Conservation (phyloP, 2,888 invertebrate genomes). For the Chrysopilus asiliformis region DNA sequence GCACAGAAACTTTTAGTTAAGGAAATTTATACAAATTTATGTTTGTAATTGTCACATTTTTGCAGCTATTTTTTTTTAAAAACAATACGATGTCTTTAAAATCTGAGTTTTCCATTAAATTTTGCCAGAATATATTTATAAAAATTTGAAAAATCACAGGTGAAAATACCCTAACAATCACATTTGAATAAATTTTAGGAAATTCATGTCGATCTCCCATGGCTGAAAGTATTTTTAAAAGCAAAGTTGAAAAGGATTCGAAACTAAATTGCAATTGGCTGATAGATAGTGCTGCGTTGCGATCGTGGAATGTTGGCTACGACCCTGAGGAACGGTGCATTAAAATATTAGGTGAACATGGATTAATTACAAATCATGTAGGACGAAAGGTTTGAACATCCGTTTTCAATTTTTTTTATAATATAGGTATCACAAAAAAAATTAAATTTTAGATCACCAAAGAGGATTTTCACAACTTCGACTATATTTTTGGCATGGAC, state of each 20-base stretch:
- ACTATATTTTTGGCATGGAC: constrained; percentile 92
- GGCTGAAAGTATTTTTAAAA: constrained; percentile 73
- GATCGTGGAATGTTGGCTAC: constrained; percentile 72
- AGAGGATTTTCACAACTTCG: constrained; percentile 62
- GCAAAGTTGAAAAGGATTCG: constrained; percentile 31
- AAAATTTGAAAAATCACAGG: background rate
- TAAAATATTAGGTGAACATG: constrained; percentile 42
- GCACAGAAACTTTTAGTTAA: too few relatives aligned
- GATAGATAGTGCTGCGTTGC: constrained; percentile 79
- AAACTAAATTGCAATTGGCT: constrained; percentile 45
- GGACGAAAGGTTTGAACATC: constrained; percentile 41
- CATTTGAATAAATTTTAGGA: constrained; percentile 40
- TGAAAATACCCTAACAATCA: constrained; percentile 5
- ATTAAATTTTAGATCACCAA: constrained; percentile 45
- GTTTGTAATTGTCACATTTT: too few relatives aligned
- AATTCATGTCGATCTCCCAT: constrained; percentile 93
- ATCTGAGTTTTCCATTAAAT: too few relatives aligned
- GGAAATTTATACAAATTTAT: too few relatives aligned
- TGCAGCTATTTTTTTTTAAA: too few relatives aligned
- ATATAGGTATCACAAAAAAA: background rate
- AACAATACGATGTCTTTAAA: too few relatives aligned
- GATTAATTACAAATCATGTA: constrained; percentile 45
- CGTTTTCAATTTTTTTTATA: constrained; percentile 1
- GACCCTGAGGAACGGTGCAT: constrained; percentile 56
- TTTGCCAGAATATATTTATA: too few relatives aligned